Conservation (phyloP, 2,888 invertebrate species). For the Meghimatium bilineatum region DNA sequence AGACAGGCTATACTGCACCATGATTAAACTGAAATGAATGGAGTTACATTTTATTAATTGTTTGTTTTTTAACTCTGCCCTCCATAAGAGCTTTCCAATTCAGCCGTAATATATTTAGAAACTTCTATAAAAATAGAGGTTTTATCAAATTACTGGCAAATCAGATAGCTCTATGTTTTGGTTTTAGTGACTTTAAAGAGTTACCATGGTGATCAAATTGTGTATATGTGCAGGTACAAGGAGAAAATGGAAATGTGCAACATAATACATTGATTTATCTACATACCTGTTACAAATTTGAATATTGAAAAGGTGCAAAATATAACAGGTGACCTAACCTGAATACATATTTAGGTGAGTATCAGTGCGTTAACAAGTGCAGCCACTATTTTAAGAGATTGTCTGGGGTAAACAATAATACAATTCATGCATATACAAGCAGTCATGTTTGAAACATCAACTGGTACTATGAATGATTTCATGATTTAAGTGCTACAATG, state of each 20-base stretch:
- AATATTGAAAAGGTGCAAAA: neutral
- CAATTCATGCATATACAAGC: neutral
- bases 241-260: neutral
- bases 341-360: neutral
- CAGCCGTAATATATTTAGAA: no score
- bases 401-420: neutral
- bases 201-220: neutral
- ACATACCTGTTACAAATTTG: neutral
- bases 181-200: no score
- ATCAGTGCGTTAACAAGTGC: neutral
- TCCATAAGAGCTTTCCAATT: no score
- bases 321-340: neutral
- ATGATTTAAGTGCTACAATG: neutral
- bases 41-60: no score
- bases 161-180: no score
- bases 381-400: neutral
- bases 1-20: no score
- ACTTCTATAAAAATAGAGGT: no score
- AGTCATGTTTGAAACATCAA: neutral
- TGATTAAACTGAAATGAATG: no score
- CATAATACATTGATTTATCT: neutral
- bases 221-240: slow-evolving; percentile 2
- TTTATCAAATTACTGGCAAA: no score
- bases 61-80: no score
- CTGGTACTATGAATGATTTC: neutral